A percentile compares a stretch with the other conserved stretches of the same genome.
Evolutionary conservation across 1,140 invertebrate species (phyloP).

Genomic region (Drosophila kurseongensis): DNA sequence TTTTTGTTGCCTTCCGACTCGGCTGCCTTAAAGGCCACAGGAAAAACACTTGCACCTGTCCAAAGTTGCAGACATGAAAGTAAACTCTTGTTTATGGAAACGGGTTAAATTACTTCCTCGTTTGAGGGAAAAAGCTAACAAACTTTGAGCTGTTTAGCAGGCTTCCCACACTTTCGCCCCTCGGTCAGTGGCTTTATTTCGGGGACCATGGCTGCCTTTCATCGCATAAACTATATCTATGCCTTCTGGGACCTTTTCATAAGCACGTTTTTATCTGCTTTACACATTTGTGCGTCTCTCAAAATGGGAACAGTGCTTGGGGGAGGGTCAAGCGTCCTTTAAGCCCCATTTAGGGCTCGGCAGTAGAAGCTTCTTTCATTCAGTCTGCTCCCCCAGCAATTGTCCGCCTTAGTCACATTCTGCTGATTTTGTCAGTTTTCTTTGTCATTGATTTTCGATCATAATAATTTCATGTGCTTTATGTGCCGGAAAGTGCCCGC

Average conservation of each 20-base stretch:
- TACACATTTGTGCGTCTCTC: conserved; percentile 68
- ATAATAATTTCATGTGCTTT: conserved; percentile 79
- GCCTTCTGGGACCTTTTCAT: conserved; percentile 67
- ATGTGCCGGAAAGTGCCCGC: conserved; percentile 62
- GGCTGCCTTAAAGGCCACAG: conserved; percentile 23
- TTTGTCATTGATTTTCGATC: conserved; percentile 79
- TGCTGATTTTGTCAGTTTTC: conserved; percentile 80
- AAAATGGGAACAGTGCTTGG: conserved; percentile 26
- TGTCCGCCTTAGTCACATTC: conserved; percentile 15
- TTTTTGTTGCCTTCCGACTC: conserved; percentile 31
- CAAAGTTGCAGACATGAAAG: conserved; percentile 29
- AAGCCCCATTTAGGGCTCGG: conserved; percentile 23
- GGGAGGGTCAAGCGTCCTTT: conserved; percentile 44
- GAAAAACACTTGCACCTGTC: conserved; percentile 49
- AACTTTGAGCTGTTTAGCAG: conserved; percentile 47
- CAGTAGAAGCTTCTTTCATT: conserved; percentile 21
- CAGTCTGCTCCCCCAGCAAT: conserved; percentile 20
- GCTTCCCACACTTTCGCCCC: conserved; percentile 1
- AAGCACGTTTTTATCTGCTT: conserved; percentile 78
- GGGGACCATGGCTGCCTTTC: conserved; percentile 39
- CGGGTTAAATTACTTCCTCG: conserved; percentile 77
- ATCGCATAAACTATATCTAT: conserved; percentile 72
- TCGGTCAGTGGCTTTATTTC: conserved; percentile 54
- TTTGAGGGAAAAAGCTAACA: conserved; percentile 47
- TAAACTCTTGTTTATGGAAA: conserved; percentile 50